phyloP scores from a whole-genome alignment of 2,113 vertebrate genomes.

The Brachyhypopomus occidentalis region DNA sequence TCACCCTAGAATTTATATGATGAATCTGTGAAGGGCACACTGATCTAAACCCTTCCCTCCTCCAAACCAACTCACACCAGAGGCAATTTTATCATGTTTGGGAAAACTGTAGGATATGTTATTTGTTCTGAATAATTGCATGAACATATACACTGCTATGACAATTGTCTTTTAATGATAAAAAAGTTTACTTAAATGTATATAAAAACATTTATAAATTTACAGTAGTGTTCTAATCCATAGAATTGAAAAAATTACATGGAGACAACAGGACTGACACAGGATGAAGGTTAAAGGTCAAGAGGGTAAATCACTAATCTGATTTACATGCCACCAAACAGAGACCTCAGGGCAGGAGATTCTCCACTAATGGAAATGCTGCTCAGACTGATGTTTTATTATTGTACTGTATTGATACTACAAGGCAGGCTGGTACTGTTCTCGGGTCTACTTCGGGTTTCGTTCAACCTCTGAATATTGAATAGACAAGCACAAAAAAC shows the following conservation, averaged over 20 bases:
- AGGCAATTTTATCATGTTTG: too few relatives aligned
- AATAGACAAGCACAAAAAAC: not conserved
- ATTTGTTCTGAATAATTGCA: too few relatives aligned
- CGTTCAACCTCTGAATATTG: not conserved
- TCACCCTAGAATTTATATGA: too few relatives aligned
- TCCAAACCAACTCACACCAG: too few relatives aligned
- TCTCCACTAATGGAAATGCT: not conserved
- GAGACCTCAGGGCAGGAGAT: not conserved
- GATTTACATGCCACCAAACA: not conserved
- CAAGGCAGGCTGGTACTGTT: not conserved
- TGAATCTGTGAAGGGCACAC: not conserved
- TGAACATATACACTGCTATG: too few relatives aligned
- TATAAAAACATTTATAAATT: not conserved
- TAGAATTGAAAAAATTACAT: not conserved
- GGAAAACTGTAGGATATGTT: too few relatives aligned
- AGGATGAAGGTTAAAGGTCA: not conserved
- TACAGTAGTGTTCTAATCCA: not conserved
- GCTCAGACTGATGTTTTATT: constrained; percentile 25
- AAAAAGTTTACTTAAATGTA: too few relatives aligned
- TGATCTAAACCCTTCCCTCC: not conserved
- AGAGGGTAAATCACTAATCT: too few relatives aligned
- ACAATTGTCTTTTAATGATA: too few relatives aligned
- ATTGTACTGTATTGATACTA: not conserved
- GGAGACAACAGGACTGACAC: not conserved
- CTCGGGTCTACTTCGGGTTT: not conserved